Conservation (phyloP, 2,113 vertebrate species). For the Ornithorhynchus anatinus region DNA sequence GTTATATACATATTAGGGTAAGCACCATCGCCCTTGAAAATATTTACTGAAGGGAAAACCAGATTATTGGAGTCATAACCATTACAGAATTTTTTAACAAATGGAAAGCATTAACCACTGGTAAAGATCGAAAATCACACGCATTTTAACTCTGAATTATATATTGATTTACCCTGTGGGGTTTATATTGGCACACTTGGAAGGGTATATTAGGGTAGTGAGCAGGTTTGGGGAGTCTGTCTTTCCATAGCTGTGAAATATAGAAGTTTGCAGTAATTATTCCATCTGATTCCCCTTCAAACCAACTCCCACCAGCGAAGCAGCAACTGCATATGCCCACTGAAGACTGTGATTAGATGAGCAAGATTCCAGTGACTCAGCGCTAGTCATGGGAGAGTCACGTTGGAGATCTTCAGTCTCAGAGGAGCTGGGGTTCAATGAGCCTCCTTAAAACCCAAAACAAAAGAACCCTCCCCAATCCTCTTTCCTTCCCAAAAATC, state of each 20-base stretch:
- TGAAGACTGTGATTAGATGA: fast-evolving
- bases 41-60: constrained; percentile 44
- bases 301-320: neutral
- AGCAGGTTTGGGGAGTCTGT: neutral
- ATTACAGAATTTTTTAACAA: too few relatives aligned
- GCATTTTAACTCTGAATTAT: too few relatives aligned
- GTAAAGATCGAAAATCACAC: too few relatives aligned
- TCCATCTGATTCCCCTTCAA: neutral
- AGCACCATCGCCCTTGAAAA: constrained; percentile 38
- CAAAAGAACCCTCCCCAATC: neutral
- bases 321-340: too few relatives aligned
- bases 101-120: too few relatives aligned
- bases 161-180: too few relatives aligned
- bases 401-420: neutral
- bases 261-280: neutral
- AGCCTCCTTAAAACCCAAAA: neutral
- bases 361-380: neutral
- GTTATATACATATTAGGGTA: constrained; percentile 18
- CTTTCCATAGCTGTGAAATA: neutral
- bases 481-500: too few relatives aligned
- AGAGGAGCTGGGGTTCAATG: fast-evolving
- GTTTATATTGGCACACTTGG: too few relatives aligned
- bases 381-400: neutral
- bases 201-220: too few relatives aligned
- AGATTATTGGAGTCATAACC: constrained; percentile 28